A percentile compares a stretch with the other conserved stretches of the same genome.
Conservation (phyloP, 92 coral and sea anemone species). For the Blastomussa wellsi region DNA sequence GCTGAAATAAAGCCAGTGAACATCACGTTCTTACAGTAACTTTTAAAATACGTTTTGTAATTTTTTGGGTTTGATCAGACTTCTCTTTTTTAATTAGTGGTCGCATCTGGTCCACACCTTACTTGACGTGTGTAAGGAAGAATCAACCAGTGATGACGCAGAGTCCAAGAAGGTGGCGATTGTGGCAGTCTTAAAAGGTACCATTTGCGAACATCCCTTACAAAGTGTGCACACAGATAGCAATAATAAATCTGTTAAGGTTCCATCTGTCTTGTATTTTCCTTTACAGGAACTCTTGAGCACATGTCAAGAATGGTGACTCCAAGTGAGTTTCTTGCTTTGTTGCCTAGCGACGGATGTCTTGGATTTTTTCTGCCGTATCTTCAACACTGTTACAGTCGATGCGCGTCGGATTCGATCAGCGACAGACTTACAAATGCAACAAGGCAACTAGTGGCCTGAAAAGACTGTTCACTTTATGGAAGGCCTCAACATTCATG, state of each 20-base stretch:
- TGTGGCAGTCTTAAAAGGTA: constrained; percentile 56
- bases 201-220: not conserved
- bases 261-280: not conserved
- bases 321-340: constrained; percentile 70
- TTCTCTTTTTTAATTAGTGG: constrained; percentile 47
- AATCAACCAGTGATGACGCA: constrained; percentile 32
- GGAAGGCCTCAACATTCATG: not conserved
- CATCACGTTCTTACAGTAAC: not conserved
- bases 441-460: constrained; percentile 16
- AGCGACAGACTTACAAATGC: constrained; percentile 49
- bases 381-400: constrained; percentile 79
- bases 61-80: not conserved
- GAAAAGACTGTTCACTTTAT: not conserved
- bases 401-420: constrained; percentile 65
- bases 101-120: constrained; percentile 55
- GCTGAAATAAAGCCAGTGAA: too few species aligned
- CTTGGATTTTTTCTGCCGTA: constrained; percentile 88
- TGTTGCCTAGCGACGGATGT: constrained; percentile 86
- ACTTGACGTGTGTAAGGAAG: constrained; percentile 46
- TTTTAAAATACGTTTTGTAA: too few species aligned
- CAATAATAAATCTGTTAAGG: not conserved
- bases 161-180: constrained; percentile 42
- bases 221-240: not conserved
- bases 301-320: constrained; percentile 70
- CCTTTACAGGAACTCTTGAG: constrained; percentile 19